Conservation (phyloP, 2,888 invertebrate species). For the Orthosia gothica region DNA sequence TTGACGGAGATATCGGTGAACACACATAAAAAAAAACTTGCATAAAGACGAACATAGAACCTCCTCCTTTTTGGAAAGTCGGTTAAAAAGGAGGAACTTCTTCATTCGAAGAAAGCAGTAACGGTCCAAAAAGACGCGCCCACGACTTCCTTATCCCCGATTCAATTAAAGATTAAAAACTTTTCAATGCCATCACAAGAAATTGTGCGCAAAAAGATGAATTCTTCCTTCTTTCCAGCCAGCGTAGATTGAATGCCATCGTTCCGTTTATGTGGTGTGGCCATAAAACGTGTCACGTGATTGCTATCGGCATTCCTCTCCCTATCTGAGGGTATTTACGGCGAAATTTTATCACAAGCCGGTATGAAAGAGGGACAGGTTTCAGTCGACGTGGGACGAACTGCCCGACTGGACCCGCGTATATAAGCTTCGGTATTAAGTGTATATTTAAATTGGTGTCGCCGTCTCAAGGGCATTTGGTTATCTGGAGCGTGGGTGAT, state of each 20-base stretch:
- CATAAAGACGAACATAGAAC: too few species aligned
- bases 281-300: slow-evolving; percentile 77
- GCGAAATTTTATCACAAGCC: slow-evolving; percentile 80
- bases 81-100: background rate
- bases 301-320: slow-evolving; percentile 78
- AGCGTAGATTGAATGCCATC: slow-evolving; percentile 70
- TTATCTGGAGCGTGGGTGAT: slow-evolving; percentile 60
- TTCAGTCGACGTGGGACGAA: slow-evolving; percentile 73
- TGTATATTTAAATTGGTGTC: slow-evolving; percentile 55
- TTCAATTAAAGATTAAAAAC: slow-evolving; percentile 59
- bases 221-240: slow-evolving; percentile 55
- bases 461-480: slow-evolving; percentile 55
- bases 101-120: slow-evolving; percentile 29
- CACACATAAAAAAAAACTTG: too few species aligned
- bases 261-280: slow-evolving; percentile 69
- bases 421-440: slow-evolving; percentile 43
- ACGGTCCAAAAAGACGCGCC: slow-evolving; percentile 33
- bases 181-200: slow-evolving; percentile 60
- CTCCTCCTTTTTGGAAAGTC: too few species aligned
- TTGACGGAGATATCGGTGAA: too few species aligned
- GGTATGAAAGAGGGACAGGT: slow-evolving; percentile 73
- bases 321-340: slow-evolving; percentile 78
- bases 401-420: slow-evolving; percentile 56
- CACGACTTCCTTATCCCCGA: slow-evolving; percentile 43
- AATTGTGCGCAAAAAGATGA: slow-evolving; percentile 61